These are phyloP conservation scores for Hydra vulgaris DNA, from an alignment of 30 jellyfish, hydroid and myxozoan species.

Conservation along the genomic window DNA sequence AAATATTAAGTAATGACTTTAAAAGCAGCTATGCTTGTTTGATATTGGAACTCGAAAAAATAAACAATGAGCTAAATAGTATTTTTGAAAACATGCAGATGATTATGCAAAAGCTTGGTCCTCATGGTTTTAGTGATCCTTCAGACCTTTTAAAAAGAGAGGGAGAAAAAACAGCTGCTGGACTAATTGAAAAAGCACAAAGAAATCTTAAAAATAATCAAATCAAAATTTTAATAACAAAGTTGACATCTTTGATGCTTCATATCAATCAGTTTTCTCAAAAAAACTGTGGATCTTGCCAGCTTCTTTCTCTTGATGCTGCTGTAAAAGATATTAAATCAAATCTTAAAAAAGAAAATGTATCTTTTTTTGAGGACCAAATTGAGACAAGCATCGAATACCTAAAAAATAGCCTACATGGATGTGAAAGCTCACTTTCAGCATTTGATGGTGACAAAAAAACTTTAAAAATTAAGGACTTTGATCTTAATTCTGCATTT, in stretches of 20 bases:
- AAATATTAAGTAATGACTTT: conserved; percentile 44
- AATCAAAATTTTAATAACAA: conserved; percentile 44
- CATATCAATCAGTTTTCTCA: conserved; percentile 44
- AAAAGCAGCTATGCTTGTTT: conserved; percentile 61
- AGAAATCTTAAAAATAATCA: conserved; percentile 36
- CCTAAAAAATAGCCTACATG: conserved; percentile 23
- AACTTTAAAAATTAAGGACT: not conserved
- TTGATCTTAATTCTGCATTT: not conserved
- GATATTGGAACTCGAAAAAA: conserved; percentile 66
- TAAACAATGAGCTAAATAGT: conserved; percentile 37
- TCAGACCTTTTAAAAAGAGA: conserved; percentile 32
- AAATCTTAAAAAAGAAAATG: not conserved
- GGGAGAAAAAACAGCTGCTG: conserved; percentile 55
- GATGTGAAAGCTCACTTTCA: conserved; percentile 10
- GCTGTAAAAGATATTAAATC: conserved; percentile 22
- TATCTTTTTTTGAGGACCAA: conserved; percentile 17
- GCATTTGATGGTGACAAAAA: conserved; percentile 15
- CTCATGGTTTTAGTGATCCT: conserved; percentile 28
- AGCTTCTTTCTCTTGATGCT: conserved; percentile 18
- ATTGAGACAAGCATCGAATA: conserved; percentile 18
- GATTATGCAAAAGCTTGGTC: conserved; percentile 17
- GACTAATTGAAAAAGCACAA: conserved; percentile 30
- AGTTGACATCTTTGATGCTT: conserved; percentile 66
- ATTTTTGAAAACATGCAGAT: conserved; percentile 13
- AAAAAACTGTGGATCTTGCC: not conserved